Percentiles rank a stretch among this genome's conserved stretches.
These are phyloP conservation scores for Stictocephala bisonia DNA, from an alignment of 2,888 invertebrate species.

Conservation along the genomic window DNA sequence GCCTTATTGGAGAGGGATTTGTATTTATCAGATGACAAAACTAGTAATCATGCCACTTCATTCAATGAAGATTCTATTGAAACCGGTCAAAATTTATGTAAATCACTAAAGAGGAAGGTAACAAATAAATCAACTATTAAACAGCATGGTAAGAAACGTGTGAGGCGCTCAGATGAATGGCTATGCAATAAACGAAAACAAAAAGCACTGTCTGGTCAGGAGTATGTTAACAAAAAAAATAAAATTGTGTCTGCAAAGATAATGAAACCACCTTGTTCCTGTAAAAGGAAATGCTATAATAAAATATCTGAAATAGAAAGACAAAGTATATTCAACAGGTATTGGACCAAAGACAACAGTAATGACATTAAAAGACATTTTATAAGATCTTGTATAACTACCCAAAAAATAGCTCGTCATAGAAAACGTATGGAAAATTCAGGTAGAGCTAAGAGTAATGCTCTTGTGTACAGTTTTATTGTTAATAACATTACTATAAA, in stretches of 20 bases:
- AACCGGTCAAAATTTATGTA: neutral
- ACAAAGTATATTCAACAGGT: slow-evolving; percentile 11
- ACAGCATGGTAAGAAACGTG: slow-evolving; percentile 19
- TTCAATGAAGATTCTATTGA: neutral
- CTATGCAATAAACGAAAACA: slow-evolving; percentile 35
- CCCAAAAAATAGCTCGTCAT: too few relatives aligned
- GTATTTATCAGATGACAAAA: neutral
- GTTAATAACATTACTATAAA: slow-evolving; percentile 34
- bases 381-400: too few relatives aligned
- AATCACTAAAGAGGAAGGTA: neutral
- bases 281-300: slow-evolving; percentile 37
- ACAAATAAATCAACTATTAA: neutral
- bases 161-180: slow-evolving; percentile 35
- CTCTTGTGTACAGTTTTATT: slow-evolving; percentile 24
- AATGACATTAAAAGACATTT: slow-evolving; percentile 30
- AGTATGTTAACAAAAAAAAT: slow-evolving; percentile 20
- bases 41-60: neutral
- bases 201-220: slow-evolving; percentile 11
- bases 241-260: slow-evolving; percentile 15
- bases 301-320: slow-evolving; percentile 32
- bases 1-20: slow-evolving; percentile 16
- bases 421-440: slow-evolving; percentile 11
- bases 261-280: slow-evolving; percentile 42
- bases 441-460: slow-evolving; percentile 6
- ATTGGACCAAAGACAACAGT: slow-evolving; percentile 33